phyloP scores from a whole-genome alignment of 2,113 vertebrate species.

The Labeo catla region DNA sequence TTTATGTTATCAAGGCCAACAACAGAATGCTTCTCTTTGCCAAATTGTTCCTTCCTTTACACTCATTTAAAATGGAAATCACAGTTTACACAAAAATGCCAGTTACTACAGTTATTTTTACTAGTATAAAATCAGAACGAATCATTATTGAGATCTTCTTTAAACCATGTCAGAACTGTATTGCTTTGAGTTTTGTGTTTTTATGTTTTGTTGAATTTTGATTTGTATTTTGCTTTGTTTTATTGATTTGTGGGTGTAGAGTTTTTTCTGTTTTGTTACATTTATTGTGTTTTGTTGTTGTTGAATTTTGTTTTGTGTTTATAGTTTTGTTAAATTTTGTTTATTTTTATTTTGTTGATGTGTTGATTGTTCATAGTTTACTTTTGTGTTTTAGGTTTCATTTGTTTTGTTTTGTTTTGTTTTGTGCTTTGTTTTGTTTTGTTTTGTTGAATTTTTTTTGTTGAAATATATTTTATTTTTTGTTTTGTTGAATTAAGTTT shows the following conservation, averaged over 20 bases:
- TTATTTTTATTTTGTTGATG: no score
- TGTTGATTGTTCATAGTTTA: no score
- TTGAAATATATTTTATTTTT: no score
- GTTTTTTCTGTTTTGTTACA: not conserved
- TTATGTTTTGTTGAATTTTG: not conserved
- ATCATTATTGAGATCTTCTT: not conserved
- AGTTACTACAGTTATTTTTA: not conserved
- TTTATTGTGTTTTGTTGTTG: not conserved
- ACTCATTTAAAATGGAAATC: not conserved
- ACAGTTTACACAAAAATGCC: not conserved
- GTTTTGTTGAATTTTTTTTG: no score
- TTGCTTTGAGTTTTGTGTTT: not conserved
- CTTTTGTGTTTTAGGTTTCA: no score
- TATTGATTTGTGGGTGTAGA: no score
- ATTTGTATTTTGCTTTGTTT: not conserved
- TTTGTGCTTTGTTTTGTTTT: no score
- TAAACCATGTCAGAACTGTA: not conserved
- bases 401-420: no score
- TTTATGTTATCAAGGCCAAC: slow-evolving; percentile 28
- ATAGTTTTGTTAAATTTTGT: no score
- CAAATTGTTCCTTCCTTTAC: not conserved
- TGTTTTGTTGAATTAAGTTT: no score
- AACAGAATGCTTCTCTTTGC: not conserved
- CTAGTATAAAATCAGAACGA: not conserved
- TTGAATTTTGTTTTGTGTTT: no score